These are phyloP conservation scores for Melanargia galathea DNA, from an alignment of 2,888 invertebrate genomes.

Conservation along the genomic window DNA sequence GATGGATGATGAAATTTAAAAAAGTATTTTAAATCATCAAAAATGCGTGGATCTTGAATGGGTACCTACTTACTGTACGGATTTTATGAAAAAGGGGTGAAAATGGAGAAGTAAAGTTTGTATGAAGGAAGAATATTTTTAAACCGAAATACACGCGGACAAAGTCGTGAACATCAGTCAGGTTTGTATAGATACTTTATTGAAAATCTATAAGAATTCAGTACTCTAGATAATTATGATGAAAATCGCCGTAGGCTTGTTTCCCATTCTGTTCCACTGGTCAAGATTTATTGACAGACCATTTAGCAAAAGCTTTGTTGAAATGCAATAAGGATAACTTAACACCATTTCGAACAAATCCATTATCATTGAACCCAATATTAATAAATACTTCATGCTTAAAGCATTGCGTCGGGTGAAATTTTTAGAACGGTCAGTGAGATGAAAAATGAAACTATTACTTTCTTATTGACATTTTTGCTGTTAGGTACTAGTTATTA, in stretches of 20 bases:
- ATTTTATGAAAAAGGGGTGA: too few relatives aligned
- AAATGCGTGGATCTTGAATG: too few relatives aligned
- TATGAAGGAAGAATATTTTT: too few relatives aligned
- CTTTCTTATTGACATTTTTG: background rate
- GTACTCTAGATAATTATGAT: background rate
- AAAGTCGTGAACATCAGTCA: too few relatives aligned
- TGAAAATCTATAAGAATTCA: background rate
- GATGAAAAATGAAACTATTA: background rate
- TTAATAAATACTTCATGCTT: constrained; percentile 67
- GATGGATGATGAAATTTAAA: too few relatives aligned
- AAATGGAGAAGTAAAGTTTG: too few relatives aligned
- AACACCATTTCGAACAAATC: constrained; percentile 28
- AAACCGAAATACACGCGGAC: too few relatives aligned
- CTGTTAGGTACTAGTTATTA: background rate
- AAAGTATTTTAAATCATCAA: too few relatives aligned
- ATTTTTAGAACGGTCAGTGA: background rate
- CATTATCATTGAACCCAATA: constrained; percentile 37
- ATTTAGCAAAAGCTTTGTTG: constrained; percentile 13
- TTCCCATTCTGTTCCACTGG: constrained; percentile 3
- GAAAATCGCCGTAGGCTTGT: constrained; percentile 10
- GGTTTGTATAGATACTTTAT: too few relatives aligned
- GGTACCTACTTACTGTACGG: too few relatives aligned
- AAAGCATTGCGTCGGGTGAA: constrained; percentile 50
- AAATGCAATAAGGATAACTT: constrained; percentile 17
- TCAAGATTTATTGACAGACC: constrained; percentile 17